Evolutionary conservation across 2,113 vertebrate species (phyloP).

Genomic region (Elaphurus davidianus): DNA sequence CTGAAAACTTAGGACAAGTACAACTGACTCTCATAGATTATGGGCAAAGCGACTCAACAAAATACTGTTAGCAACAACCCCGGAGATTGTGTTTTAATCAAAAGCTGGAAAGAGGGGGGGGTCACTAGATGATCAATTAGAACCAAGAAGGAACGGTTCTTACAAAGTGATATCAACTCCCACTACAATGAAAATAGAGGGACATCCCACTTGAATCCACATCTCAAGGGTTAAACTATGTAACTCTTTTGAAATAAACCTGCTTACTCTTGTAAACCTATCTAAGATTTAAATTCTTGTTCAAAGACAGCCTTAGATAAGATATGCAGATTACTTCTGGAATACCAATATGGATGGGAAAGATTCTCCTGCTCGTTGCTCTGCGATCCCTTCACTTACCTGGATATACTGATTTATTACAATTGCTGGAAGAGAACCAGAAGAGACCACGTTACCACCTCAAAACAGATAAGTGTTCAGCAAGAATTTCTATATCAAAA

Average conservation of each 20-base stretch:
- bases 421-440: background rate
- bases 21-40: background rate
- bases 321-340: background rate
- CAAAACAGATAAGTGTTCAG: background rate
- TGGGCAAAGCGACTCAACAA: background rate
- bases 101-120: background rate
- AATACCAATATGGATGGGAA: background rate
- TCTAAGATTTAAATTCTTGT: background rate
- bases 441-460: background rate
- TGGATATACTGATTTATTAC: background rate
- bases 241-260: background rate
- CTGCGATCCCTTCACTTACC: background rate
- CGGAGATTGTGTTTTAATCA: background rate
- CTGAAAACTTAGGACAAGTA: background rate
- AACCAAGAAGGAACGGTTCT: background rate
- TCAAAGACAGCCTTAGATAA: background rate
- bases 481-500: background rate
- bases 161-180: background rate
- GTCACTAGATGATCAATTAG: background rate
- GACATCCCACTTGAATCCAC: background rate
- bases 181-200: background rate
- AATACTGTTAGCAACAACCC: background rate
- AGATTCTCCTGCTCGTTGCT: background rate
- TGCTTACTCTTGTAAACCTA: background rate
- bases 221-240: background rate